Evolutionary conservation across 2,888 invertebrate species (phyloP), one percentile per base, ranked within the genome.

Genomic region (Erynnis tages): DNA sequence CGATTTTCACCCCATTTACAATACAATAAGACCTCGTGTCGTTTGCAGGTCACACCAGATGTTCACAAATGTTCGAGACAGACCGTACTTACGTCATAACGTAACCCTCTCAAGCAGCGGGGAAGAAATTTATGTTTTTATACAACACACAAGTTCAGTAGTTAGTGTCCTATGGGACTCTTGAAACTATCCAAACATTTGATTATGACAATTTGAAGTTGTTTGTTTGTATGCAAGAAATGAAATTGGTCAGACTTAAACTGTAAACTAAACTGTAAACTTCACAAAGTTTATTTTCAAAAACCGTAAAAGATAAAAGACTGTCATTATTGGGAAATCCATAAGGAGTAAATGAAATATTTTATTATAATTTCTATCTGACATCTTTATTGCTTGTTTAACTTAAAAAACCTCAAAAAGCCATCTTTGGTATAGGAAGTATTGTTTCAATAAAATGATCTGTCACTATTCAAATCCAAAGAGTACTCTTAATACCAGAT

Each of bases 151-250:
- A 59, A 61, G 62, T 63, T 54, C 59, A 62, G 62, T 62, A 61
- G 62, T 52, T 66, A 49, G 61, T 59, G 58, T 64, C 67, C 69
- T 64, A 63, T 60, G 66, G 63, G 53, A 57, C 55, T 58, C 58
- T 57, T 57, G 40, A 53, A 54, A 10, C 11, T 43, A 50, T 57
- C 59, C 57, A 53, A 50, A 32, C 52, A 37, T 55, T 65, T 62
- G 53, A 65, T 66, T 65, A 64, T 41, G 49, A 60, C 57, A 61
- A 64, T 34, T 34, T 30, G 37, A 55, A 23, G 44, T 58, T 48
- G 35, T 55, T 58, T 43, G 48, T 58, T 58, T 35, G 0, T 32
- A 14, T 13, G n/a, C n/a, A n/a, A n/a, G n/a, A n/a, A n/a, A n/a
- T n/a, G n/a, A n/a, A n/a, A n/a, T n/a, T n/a, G n/a, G n/a, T n/a